Conservation (phyloP, 1,140 invertebrate species). For the Magallana gigas region DNA sequence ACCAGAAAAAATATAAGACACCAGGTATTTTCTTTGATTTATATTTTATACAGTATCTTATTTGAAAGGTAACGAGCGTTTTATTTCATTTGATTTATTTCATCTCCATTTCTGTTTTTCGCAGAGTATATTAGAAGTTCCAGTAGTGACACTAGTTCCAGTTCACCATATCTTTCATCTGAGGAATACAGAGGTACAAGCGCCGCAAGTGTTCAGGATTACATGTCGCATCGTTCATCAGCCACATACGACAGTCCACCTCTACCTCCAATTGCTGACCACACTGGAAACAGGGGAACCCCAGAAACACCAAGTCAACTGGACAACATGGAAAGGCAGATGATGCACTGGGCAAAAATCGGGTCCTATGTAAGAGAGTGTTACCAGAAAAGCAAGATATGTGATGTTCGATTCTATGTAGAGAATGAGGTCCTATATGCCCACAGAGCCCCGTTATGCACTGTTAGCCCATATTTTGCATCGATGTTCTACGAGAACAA, state of each 20-base stretch:
- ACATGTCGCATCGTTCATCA: neutral
- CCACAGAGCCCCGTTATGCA: slow-evolving; percentile 22
- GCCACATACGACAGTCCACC: neutral
- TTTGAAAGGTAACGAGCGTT: too few species aligned
- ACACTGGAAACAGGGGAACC: neutral
- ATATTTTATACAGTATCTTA: too few species aligned
- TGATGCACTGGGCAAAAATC: slow-evolving; percentile 35
- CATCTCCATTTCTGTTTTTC: too few species aligned
- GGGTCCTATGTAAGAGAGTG: slow-evolving; percentile 33
- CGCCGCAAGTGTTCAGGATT: too few species aligned
- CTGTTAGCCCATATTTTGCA: slow-evolving; percentile 36
- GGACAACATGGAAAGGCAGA: neutral
- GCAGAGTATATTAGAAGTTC: too few species aligned
- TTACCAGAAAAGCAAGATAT: neutral
- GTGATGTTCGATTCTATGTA: neutral
- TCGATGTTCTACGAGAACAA: slow-evolving; percentile 15
- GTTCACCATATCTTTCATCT: neutral
- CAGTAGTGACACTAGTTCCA: neutral
- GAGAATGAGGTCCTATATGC: slow-evolving; percentile 9
- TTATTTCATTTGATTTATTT: too few species aligned
- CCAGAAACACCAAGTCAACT: neutral
- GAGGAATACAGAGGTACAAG: neutral
- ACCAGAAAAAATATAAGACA: too few species aligned
- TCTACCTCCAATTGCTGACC: neutral
- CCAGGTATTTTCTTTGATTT: too few species aligned